Conservation (phyloP, 2,888 invertebrate genomes). For the Emmelina monodactyla region DNA sequence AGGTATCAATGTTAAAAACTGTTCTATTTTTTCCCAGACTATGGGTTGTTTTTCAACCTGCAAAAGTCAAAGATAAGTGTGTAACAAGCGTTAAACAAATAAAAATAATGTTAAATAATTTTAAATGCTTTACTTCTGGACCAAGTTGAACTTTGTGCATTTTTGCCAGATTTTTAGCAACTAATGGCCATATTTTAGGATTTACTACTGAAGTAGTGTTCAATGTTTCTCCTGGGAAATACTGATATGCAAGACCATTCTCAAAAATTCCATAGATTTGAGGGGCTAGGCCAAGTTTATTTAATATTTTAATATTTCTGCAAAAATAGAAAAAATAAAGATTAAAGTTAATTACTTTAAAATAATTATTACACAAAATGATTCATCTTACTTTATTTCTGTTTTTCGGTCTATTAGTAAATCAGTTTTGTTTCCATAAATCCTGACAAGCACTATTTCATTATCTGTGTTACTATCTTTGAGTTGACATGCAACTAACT, state of each 20-base stretch:
- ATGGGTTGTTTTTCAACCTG: constrained; percentile 65
- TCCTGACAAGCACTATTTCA: constrained; percentile 79
- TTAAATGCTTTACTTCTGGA: constrained; percentile 27
- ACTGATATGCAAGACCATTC: constrained; percentile 94
- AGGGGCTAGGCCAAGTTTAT: constrained; percentile 82
- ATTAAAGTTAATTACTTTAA: background rate
- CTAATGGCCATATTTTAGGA: constrained; percentile 73
- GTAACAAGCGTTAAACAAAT: background rate
- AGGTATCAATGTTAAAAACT: constrained; percentile 78
- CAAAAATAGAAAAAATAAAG: constrained; percentile 3
- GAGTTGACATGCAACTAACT: constrained; percentile 80
- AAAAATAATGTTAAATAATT: constrained; percentile 2
- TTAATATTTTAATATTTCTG: constrained; percentile 50
- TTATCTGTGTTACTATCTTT: constrained; percentile 42
- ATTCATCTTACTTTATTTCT: constrained; percentile 70
- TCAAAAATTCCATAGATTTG: constrained; percentile 88
- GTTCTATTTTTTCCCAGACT: constrained; percentile 79
- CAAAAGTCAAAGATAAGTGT: constrained; percentile 14
- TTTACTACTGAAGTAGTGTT: constrained; percentile 69
- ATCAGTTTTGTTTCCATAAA: constrained; percentile 95
- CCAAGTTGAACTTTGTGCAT: constrained; percentile 73
- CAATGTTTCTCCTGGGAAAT: constrained; percentile 82
- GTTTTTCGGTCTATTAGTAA: constrained; percentile 87
- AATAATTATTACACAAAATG: background rate
- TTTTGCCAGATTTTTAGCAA: constrained; percentile 84